Evolutionary conservation across 2,797 vertebrate genomes (phyloP).

Genomic region (Cyclopterus lumpus): DNA sequence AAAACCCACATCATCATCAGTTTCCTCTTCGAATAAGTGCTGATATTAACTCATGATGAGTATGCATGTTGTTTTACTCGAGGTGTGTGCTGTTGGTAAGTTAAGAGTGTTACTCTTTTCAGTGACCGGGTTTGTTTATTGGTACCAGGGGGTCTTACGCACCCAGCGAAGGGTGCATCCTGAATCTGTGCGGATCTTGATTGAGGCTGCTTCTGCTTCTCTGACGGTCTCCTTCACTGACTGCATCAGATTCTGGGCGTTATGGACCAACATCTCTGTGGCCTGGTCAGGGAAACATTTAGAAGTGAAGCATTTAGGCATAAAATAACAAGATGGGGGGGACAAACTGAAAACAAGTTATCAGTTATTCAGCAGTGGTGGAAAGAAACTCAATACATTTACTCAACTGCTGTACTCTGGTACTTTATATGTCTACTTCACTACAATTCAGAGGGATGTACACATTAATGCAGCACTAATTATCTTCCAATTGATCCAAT

Average conservation of each 20-base stretch:
- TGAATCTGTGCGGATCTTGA: conserved; percentile 98
- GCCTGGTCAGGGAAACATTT: conserved; percentile 82
- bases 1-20: conserved; percentile 45
- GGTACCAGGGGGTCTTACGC: conserved; percentile 99
- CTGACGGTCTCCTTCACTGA: conserved; percentile 99
- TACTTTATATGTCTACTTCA: neutral
- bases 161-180: conserved; percentile 98
- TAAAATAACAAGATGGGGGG: neutral
- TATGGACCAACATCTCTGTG: conserved; percentile 99
- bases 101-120: conserved; percentile 21
- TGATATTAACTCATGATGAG: conserved; percentile 14
- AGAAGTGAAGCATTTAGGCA: conserved; percentile 15
- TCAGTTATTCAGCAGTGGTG: neutral
- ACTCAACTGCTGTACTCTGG: neutral
- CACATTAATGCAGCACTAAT: neutral
- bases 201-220: conserved; percentile 98
- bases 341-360: neutral
- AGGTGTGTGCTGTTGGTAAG: conserved; percentile 43
- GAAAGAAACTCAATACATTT: neutral
- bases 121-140: conserved; percentile 79
- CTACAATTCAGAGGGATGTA: neutral
- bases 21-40: conserved; percentile 36
- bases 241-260: conserved; percentile 99
- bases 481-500: neutral
- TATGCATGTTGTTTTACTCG: conserved; percentile 24